Base-by-base conservation (phyloP, 1,140 invertebrate species). In the Pogonomyrmex californicus region DNA sequence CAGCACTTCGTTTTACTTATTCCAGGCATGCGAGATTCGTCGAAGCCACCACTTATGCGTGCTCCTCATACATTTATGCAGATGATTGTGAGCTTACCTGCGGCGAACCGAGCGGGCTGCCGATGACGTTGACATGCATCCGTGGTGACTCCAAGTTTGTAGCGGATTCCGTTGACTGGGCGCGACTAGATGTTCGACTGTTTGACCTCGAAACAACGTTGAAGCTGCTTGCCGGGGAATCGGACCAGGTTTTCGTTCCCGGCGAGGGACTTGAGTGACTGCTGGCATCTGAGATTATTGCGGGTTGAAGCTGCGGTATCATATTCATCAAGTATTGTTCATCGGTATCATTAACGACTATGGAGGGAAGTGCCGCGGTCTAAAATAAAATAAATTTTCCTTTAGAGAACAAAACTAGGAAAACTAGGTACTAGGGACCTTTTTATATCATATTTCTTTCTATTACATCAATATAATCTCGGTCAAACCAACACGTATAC, bases 241-340 rank as follows among this genome's bases (percentile, higher is more conserved):
- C 90, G 3, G 88, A 88, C 87, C 91, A 92, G 66, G 82, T 83
- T 70, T 83, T 87, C 38, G 81, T 70, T 3, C 73, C 58, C 9
- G 86, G 79, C 17, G 90, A 93, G 10, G 60, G 54, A 17, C 86
- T 66, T 0, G 87, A 78, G 14, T 75, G 85, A 12, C 68, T 91
- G 6, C 85, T 65, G 12, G 83, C 17, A 4, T 90, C 87, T 6
- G 85, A 87, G 5, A 75, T 56, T 51, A 91, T 87, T 0, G 91
- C 92, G 12, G 87, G 9, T 85, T 94, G 93, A 10, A 91, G 92
- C 5, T 60, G 73, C 0, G 88, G 51, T 9, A 93, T 60, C 0
- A 90, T 91, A 10, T 92, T 76, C 38, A 93, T 62, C 10, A 94
- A 73, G 14, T 86, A 87, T 9, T 85, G 87, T 23, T 93, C 91